Evolutionary conservation across 2,888 invertebrate species (phyloP).

Genomic region (Folsomia manolachei): DNA sequence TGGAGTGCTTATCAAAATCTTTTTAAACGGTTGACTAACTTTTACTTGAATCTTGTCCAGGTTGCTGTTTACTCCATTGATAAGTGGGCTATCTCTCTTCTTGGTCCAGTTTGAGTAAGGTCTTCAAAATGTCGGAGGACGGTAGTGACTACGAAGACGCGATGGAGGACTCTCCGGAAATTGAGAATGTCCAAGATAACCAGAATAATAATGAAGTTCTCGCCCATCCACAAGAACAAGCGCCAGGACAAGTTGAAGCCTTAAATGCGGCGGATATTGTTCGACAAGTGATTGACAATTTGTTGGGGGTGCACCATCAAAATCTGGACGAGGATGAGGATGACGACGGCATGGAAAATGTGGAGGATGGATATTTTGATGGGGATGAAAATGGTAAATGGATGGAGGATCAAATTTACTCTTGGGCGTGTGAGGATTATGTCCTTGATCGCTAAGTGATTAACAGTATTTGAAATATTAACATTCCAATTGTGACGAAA

Average conservation of each 20-base stretch:
- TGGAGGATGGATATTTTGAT: constrained; percentile 12
- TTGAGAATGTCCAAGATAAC: constrained; percentile 2
- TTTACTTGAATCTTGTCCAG: background rate
- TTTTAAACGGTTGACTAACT: background rate
- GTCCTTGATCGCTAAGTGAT: background rate
- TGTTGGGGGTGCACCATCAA: constrained; percentile 19
- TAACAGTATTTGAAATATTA: background rate
- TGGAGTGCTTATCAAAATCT: too few species aligned
- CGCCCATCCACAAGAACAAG: background rate
- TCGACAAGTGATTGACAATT: background rate
- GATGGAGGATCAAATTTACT: background rate
- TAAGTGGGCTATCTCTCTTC: constrained; percentile 1
- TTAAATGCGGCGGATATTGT: background rate
- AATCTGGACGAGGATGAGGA: constrained; percentile 20
- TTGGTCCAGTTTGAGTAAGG: background rate
- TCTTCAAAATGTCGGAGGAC: constrained; percentile 30
- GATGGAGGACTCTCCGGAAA: constrained; percentile 12
- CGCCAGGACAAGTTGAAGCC: background rate
- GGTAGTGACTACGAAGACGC: constrained; percentile 34
- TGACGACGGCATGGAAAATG: constrained; percentile 20
- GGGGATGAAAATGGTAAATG: constrained; percentile 6
- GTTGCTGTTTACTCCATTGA: background rate
- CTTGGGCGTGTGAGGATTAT: background rate
- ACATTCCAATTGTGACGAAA: background rate
- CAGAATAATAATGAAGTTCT: background rate